phyloP scores from a whole-genome alignment of 2,797 vertebrate genomes.

The Lindbergichthys nudifrons region DNA sequence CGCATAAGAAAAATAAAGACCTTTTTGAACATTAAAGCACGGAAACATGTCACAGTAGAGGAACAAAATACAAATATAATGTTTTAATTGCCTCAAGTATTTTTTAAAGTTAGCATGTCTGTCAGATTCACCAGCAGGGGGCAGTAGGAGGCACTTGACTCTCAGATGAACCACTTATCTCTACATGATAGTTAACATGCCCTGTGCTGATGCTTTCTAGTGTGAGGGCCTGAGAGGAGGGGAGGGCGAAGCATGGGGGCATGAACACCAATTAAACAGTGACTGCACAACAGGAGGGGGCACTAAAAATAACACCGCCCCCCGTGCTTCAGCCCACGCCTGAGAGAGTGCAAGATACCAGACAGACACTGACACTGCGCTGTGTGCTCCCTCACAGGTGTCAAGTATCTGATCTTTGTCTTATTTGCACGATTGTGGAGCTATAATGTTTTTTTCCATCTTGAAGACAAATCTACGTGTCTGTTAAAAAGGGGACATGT shows the following conservation, averaged over 20 bases:
- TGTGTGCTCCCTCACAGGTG: constrained; percentile 36
- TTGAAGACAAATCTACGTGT: background rate
- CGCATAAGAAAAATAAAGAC: too few species aligned
- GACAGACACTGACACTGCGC: constrained; percentile 13
- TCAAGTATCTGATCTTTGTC: constrained; percentile 2
- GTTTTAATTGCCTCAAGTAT: background rate
- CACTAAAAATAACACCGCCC: constrained; percentile 69
- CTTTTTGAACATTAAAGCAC: too few species aligned
- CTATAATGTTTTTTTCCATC: background rate
- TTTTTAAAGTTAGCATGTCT: background rate
- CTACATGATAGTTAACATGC: constrained; percentile 43
- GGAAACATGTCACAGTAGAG: too few species aligned
- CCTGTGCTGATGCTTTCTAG: constrained; percentile 40
- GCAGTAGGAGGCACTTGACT: constrained; percentile 35
- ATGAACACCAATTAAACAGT: constrained; percentile 73
- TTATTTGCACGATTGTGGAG: background rate
- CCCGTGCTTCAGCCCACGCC: constrained; percentile 27
- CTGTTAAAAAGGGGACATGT: background rate
- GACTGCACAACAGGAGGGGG: constrained; percentile 67
- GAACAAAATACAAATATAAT: too few species aligned
- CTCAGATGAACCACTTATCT: constrained; percentile 22
- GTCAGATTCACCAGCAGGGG: constrained; percentile 65
- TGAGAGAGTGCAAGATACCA: constrained; percentile 32
- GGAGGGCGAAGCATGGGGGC: constrained; percentile 45
- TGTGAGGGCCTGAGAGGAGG: constrained; percentile 26